Conservation (phyloP, 2,888 invertebrate genomes). For the Torymus aiolomorphi region DNA sequence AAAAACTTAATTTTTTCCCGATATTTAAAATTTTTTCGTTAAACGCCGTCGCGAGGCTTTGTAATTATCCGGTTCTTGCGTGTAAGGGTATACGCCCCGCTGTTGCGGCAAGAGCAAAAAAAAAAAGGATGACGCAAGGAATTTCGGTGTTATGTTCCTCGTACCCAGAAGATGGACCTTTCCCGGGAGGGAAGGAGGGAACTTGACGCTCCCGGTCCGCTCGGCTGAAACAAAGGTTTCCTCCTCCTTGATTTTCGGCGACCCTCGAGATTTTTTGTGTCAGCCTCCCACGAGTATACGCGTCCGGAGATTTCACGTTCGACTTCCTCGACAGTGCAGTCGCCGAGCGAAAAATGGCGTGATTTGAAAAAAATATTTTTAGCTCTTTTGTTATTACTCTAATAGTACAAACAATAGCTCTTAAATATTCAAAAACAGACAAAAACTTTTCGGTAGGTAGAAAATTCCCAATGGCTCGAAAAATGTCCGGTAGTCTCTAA, state of each 20-base stretch:
- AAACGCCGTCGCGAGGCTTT: background rate
- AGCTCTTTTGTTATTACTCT: no score
- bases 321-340: background rate
- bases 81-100: conserved; percentile 16
- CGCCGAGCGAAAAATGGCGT: no score
- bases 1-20: no score
- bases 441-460: background rate
- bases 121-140: background rate
- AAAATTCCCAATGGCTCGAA: background rate
- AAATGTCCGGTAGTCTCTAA: background rate
- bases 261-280: conserved; percentile 29
- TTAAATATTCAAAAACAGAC: no score
- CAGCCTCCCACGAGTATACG: conserved; percentile 19
- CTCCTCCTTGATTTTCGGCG: conserved; percentile 38
- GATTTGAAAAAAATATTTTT: no score
- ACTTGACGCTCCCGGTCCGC: conserved; percentile 30
- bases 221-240: conserved; percentile 45
- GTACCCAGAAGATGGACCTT: conserved; percentile 44
- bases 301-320: background rate
- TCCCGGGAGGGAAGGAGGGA: conserved; percentile 24
- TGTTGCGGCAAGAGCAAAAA: background rate
- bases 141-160: conserved; percentile 26
- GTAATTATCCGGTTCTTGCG: conserved; percentile 21
- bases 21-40: no score
- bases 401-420: background rate